Base-by-base conservation (phyloP, 1,140 invertebrate genomes). In the Palaemon carinicauda region DNA sequence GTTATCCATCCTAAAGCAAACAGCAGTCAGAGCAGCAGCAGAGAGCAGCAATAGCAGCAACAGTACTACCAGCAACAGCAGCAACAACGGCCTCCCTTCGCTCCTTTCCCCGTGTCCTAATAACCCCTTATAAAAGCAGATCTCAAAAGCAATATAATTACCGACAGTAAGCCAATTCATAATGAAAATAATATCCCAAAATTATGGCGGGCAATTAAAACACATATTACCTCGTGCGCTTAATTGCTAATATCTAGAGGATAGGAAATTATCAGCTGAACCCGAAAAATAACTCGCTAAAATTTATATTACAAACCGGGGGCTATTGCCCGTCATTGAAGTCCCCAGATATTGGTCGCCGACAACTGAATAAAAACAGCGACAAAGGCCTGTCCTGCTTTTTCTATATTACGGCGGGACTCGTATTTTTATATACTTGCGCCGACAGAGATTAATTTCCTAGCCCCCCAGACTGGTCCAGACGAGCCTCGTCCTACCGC, bases 191-290 rank as follows among this genome's bases (percentile, higher is more conserved):
- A 74, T 51, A 53, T 73, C 27, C 65, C 52, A 74, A 80, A 84
- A 79, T 86, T 69, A 86, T 52, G 75, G 51, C 53, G 75, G 79
- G 77, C 75, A 85, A 85, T 85, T 85, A 85, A 79, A 79, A 79
- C 60, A 79, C 60, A 71, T 79, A 85, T 85, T 71, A 71, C 77
- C 21, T 79, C 74, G 73, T 51, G 21, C 41, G 50, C 50, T 79
- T 73, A 86, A 86, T 86, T 86, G 77, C 56, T 86, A 86, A 86
- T 86, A 86, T 86, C 56, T 80, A 73, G 75, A 80, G 74, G 75
- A 80, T 80, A 24, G 56, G 78, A 86, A 84, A 86, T 83, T 83
- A 83, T 71, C 73, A 83, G 52, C 81, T 52, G 51, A 54, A 83
- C 81, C n/a, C 81, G 71, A 83, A 83, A 80, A 75, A 83, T 83